phyloP scores from a whole-genome alignment of 2,888 invertebrate species.

The Folsomia candida region DNA sequence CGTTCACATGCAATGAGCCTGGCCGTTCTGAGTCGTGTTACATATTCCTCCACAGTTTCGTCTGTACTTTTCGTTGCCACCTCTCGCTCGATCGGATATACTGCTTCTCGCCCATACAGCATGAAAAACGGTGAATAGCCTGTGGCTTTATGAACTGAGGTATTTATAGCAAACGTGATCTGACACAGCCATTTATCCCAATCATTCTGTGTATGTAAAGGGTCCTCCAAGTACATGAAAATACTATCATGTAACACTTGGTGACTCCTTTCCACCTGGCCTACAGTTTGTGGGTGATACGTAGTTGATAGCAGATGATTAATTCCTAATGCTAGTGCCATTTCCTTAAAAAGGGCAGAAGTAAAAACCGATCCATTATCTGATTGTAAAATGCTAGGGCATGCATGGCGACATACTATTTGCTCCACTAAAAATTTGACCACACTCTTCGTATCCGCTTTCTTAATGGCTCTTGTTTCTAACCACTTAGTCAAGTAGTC shows the following conservation, averaged over 20 bases:
- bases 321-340: neutral
- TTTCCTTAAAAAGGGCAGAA: neutral
- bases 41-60: neutral
- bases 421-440: neutral
- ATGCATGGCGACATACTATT: neutral
- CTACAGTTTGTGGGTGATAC: neutral
- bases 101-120: neutral
- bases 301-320: neutral
- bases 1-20: neutral
- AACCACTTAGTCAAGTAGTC: neutral
- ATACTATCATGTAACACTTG: neutral
- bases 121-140: neutral
- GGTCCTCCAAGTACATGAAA: neutral
- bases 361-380: slow-evolving; percentile 2
- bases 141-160: neutral
- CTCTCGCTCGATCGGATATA: neutral
- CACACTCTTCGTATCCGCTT: neutral
- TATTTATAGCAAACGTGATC: slow-evolving; percentile 5
- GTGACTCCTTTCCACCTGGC: neutral
- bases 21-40: neutral
- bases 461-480: neutral
- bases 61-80: too few species aligned
- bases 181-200: neutral
- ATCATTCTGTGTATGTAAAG: neutral
- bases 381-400: neutral